A percentile compares a stretch with the other conserved stretches of the same genome.
Evolutionary conservation across 2,797 vertebrate genomes (phyloP).

Genomic region (Fundulus diaphanus): DNA sequence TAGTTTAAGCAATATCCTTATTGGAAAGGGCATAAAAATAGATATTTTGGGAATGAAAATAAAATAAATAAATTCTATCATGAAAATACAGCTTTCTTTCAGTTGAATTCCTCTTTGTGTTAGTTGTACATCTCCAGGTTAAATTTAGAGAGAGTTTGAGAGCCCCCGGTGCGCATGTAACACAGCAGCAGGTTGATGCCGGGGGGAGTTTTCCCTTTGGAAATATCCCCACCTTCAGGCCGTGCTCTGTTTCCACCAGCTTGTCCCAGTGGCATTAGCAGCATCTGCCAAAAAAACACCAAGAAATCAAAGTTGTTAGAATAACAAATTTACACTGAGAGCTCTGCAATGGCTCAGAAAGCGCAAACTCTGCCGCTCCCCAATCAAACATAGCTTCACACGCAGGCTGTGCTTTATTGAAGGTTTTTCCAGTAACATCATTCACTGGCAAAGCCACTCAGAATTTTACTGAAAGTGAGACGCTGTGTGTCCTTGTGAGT

Average conservation of each 20-base stretch:
- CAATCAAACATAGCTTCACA: background rate
- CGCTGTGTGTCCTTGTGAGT: conserved; percentile 48
- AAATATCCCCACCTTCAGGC: conserved; percentile 72
- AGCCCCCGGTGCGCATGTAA: conserved; percentile 42
- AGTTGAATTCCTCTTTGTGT: conserved; percentile 11
- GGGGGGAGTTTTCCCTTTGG: conserved; percentile 53
- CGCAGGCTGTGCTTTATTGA: conserved; percentile 19
- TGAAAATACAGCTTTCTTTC: conserved; percentile 41
- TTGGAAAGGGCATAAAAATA: conserved; percentile 62
- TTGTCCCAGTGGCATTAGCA: conserved; percentile 63
- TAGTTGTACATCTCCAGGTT: conserved; percentile 25
- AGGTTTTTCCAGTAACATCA: conserved; percentile 27
- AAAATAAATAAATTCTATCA: conserved; percentile 63
- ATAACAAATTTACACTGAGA: conserved; percentile 37
- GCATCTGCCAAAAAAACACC: conserved; percentile 62
- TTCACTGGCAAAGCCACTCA: conserved; percentile 12
- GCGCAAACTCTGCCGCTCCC: background rate
- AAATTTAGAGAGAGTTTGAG: conserved; percentile 14
- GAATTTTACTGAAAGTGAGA: conserved; percentile 13
- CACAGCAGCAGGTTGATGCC: conserved; percentile 37
- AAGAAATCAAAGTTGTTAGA: conserved; percentile 6
- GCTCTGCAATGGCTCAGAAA: conserved; percentile 14
- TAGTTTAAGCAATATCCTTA: conserved; percentile 48
- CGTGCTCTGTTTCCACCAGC: conserved; percentile 52
- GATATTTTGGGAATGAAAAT: conserved; percentile 46